Conservation (phyloP, 2,888 invertebrate genomes). For the Anodontia alba region DNA sequence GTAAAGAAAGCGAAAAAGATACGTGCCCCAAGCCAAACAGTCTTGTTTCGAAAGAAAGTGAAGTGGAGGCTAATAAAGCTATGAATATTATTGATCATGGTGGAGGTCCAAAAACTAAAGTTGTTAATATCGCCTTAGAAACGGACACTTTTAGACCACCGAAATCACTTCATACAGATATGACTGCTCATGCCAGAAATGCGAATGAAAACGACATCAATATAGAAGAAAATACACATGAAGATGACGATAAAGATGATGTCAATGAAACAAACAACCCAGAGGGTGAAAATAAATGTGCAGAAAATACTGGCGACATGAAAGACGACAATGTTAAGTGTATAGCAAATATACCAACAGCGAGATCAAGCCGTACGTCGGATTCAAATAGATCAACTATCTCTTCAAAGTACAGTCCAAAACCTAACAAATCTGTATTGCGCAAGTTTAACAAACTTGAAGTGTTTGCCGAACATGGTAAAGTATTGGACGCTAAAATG, state of each 20-base stretch:
- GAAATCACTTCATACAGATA: conserved; percentile 17
- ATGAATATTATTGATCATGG: conserved; percentile 21
- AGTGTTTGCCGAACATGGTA: conserved; percentile 54
- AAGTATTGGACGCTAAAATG: conserved; percentile 25
- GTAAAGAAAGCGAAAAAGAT: not conserved
- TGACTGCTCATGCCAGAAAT: not conserved
- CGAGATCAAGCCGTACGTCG: conserved; percentile 42
- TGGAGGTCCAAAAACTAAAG: conserved; percentile 37
- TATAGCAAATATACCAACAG: conserved; percentile 56
- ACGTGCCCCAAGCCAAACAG: not conserved
- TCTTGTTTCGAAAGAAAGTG: not conserved
- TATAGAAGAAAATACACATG: not conserved
- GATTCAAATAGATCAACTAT: conserved; percentile 41
- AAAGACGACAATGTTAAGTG: not conserved
- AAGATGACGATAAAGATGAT: not conserved
- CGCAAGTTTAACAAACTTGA: conserved; percentile 58
- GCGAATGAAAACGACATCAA: not conserved
- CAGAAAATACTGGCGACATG: not conserved
- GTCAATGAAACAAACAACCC: not conserved
- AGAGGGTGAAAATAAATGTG: not conserved
- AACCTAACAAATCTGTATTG: conserved; percentile 45
- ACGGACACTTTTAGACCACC: conserved; percentile 23
- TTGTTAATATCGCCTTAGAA: conserved; percentile 46
- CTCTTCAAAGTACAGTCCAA: conserved; percentile 31
- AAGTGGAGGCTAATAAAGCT: not conserved